These are phyloP conservation scores for Tragelaphus imberbis DNA, from an alignment of 2,113 vertebrate genomes.

Conservation along the genomic window DNA sequence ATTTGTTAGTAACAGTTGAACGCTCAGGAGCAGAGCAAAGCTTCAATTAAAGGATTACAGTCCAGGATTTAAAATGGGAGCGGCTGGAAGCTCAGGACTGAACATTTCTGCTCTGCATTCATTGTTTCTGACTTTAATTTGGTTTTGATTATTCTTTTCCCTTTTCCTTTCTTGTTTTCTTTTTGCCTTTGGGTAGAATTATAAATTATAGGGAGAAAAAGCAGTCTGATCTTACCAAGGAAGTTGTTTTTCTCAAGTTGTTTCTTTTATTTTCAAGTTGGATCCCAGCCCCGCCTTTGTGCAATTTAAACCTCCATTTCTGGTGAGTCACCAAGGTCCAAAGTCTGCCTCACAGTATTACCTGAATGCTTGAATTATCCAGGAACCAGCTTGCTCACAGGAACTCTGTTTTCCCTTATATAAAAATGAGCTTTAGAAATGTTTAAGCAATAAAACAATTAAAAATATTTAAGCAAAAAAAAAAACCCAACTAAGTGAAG, in stretches of 20 bases:
- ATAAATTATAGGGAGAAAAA: background rate
- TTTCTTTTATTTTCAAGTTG: background rate
- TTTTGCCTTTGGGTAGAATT: background rate
- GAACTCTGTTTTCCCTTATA: background rate
- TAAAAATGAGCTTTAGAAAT: background rate
- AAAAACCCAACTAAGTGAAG: background rate
- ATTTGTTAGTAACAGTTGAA: background rate
- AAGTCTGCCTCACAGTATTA: background rate
- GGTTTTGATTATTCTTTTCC: background rate
- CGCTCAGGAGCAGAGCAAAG: background rate
- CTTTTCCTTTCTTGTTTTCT: background rate
- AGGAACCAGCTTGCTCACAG: background rate
- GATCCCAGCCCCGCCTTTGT: background rate
- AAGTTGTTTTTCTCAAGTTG: background rate
- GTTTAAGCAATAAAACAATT: background rate
- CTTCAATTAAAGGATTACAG: background rate
- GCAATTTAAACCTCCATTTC: background rate
- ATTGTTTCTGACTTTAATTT: background rate
- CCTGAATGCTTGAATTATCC: background rate
- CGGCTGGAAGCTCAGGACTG: background rate
- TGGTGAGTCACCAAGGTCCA: background rate
- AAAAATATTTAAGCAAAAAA: background rate
- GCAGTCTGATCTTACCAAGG: constrained; percentile 17
- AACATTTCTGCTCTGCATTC: background rate
- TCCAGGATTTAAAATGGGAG: background rate